Base-by-base conservation (phyloP, 1,140 invertebrate genomes). In the Chrysomallon squamiferum region DNA sequence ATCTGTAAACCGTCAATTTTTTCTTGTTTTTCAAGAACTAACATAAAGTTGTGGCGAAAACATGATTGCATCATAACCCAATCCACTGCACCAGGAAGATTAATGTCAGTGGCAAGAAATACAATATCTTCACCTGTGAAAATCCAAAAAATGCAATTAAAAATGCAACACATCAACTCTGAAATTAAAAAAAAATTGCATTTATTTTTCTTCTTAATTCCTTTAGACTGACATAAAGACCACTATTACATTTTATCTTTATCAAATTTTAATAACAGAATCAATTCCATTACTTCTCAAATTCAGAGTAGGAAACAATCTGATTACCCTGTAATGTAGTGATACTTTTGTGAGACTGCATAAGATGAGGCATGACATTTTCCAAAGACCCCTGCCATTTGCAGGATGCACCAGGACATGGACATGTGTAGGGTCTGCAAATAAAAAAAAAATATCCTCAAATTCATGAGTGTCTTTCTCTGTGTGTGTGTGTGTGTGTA, bases 21-120 rank as follows among this genome's bases (percentile, higher is more conserved):
- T 60, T 88, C 97, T 87, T 99, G 97, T 86, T 99, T 99, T 86
- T 99, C 97, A 30, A 99, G 88, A 20, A 99, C 96, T 63, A 99
- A 88, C 97, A 99, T 99, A 84, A 99, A 99, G 86, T 99, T 94
- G 82, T 98, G 95, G 61, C 94, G 95, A 85, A 98, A 99, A 87
- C 97, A 99, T 11, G 95, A 97, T 84, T 99, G 97, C 96, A 99
- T 99, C 97, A 99, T 99, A 0, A 99, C 98, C 98, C 98, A 99
- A 84, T 99, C 98, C 2, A 99, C 98, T 62, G 97, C 98, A 65
- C 98, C 98, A 56, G 97, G 96, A 69, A 99, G 88, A 87, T 99
- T 99, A 59, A 99, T 99, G 87, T 99, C 98, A 45, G 98, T 99
- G 1, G 97, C 98, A 72, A 99, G 88, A 85, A 99, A 99, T 45